A percentile compares a stretch with the other conserved stretches of the same genome.
Evolutionary conservation across 2,888 invertebrate species (phyloP).

Genomic region (Lasiommata megera): DNA sequence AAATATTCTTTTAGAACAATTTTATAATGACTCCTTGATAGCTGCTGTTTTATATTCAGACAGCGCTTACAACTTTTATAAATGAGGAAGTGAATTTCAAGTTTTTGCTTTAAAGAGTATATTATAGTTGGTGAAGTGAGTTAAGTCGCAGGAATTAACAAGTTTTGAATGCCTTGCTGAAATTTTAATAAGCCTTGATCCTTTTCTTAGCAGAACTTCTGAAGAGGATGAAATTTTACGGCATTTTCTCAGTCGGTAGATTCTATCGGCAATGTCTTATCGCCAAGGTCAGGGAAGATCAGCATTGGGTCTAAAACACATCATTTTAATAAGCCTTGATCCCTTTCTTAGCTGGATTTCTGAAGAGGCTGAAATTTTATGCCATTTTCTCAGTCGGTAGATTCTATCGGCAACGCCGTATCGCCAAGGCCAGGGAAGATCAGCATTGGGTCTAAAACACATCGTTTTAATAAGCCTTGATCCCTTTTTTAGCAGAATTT

Average conservation of each 20-base stretch:
- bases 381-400: too few relatives aligned
- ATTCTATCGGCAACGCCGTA: too few relatives aligned
- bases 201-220: neutral
- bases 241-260: too few relatives aligned
- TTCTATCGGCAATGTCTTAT: too few relatives aligned
- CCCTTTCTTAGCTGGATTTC: neutral
- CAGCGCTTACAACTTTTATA: constrained; percentile 26
- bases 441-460: too few relatives aligned
- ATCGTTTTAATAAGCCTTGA: neutral
- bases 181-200: neutral
- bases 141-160: constrained; percentile 12
- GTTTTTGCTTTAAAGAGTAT: constrained; percentile 16
- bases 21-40: constrained; percentile 16
- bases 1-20: constrained; percentile 4
- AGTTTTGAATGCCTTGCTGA: neutral
- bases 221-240: too few relatives aligned
- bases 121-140: constrained; percentile 2
- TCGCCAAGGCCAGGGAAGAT: too few relatives aligned
- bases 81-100: constrained; percentile 24
- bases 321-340: neutral
- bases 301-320: too few relatives aligned
- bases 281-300: too few relatives aligned
- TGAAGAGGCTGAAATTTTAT: too few relatives aligned
- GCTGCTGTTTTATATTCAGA: constrained; percentile 27
- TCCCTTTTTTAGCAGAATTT: neutral